phyloP scores from a whole-genome alignment of 2,113 vertebrate genomes.

The Puntigrus tetrazona region DNA sequence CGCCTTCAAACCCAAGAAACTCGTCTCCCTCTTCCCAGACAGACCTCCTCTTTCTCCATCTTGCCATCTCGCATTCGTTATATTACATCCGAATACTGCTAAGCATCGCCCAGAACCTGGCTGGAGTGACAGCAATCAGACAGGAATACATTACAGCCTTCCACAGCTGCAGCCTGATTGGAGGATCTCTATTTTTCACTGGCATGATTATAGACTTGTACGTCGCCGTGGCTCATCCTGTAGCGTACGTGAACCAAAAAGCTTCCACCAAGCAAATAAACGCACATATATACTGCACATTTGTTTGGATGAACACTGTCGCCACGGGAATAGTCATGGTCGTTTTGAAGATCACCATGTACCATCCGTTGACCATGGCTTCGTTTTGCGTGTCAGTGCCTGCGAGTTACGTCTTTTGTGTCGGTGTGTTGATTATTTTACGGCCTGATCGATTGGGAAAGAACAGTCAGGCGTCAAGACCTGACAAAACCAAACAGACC shows the following conservation, averaged over 20 bases:
- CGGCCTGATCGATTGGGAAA: neutral
- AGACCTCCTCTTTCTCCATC: neutral
- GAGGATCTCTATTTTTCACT: constrained; percentile 20
- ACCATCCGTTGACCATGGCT: neutral
- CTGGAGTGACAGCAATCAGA: neutral
- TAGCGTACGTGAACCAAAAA: constrained; percentile 30
- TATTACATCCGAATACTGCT: constrained; percentile 1
- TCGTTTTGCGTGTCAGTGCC: neutral
- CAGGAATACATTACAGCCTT: constrained; percentile 10
- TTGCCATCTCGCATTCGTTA: neutral
- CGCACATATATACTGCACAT: neutral
- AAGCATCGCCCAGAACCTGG: neutral
- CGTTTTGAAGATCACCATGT: neutral
- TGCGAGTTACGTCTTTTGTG: neutral
- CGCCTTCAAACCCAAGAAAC: neutral
- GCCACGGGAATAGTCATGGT: neutral
- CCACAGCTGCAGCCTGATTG: neutral
- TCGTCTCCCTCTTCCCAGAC: neutral
- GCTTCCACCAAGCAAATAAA: neutral
- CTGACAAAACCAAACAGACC: constrained; percentile 33
- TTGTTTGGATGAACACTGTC: constrained; percentile 33
- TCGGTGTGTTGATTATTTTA: constrained; percentile 3
- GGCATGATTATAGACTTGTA: constrained; percentile 42
- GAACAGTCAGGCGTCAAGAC: neutral
- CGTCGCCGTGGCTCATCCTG: constrained; percentile 46